Conservation (phyloP, 1,140 invertebrate genomes). For the Eumaeus atala region DNA sequence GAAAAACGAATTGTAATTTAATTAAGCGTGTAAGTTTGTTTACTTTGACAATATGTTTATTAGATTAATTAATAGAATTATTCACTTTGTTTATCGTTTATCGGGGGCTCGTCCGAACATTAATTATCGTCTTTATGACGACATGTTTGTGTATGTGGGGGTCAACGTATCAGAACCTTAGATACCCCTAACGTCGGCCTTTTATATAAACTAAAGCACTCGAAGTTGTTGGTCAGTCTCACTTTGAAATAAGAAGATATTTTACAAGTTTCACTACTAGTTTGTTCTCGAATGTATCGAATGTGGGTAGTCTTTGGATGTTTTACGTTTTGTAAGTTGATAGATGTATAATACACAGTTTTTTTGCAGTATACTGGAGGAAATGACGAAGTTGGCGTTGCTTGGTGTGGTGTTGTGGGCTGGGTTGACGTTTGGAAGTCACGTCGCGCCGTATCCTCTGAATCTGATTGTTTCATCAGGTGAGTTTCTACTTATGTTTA, state of each 20-base stretch:
- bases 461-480: slow-evolving; percentile 58
- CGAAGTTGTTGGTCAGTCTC: slow-evolving; percentile 4
- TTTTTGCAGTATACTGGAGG: slow-evolving; percentile 68
- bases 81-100: slow-evolving; percentile 12
- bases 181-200: slow-evolving; percentile 4
- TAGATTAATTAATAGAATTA: slow-evolving; percentile 14
- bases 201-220: slow-evolving; percentile 7
- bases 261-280: not conserved
- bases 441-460: slow-evolving; percentile 65
- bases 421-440: slow-evolving; percentile 62
- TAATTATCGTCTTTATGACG: slow-evolving; percentile 16
- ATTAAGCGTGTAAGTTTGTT: not conserved
- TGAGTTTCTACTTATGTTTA: slow-evolving; percentile 22
- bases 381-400: slow-evolving; percentile 67
- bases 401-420: slow-evolving; percentile 65
- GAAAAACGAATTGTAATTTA: no score
- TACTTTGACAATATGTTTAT: not conserved
- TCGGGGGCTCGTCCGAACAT: slow-evolving; percentile 13
- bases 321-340: slow-evolving; percentile 20
- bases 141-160: slow-evolving; percentile 9
- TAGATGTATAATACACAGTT: slow-evolving; percentile 14
- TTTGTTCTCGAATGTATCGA: not conserved
- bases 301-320: not conserved
- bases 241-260: not conserved
- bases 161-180: slow-evolving; percentile 18